phyloP scores from a whole-genome alignment of 2,888 invertebrate genomes.

The Deilephila porcellus region DNA sequence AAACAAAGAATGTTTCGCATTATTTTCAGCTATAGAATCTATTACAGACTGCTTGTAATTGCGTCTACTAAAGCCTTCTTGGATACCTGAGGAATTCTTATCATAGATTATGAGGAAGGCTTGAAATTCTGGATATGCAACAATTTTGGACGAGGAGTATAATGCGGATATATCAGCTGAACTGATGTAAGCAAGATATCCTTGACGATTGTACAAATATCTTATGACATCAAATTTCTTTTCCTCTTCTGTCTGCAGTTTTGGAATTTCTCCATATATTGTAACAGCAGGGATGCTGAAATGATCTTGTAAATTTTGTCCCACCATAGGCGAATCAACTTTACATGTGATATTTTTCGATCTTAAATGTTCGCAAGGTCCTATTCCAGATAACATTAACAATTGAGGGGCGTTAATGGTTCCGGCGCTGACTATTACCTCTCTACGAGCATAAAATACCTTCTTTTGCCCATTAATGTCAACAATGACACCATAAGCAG shows the following conservation, averaged over 20 bases:
- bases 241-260: conserved; percentile 24
- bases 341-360: conserved; percentile 54
- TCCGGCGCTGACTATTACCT: conserved; percentile 71
- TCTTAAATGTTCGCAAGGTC: conserved; percentile 58
- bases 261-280: conserved; percentile 32
- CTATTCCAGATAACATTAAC: conserved; percentile 73
- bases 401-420: conserved; percentile 68
- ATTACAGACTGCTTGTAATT: conserved; percentile 34
- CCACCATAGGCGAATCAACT: conserved; percentile 62
- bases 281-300: conserved; percentile 34
- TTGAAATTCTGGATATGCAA: conserved; percentile 38
- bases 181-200: conserved; percentile 31
- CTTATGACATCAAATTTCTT: conserved; percentile 28
- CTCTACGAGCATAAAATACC: conserved; percentile 38
- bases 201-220: conserved; percentile 35
- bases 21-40: conserved; percentile 33
- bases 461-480: conserved; percentile 29
- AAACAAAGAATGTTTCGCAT: conserved; percentile 35
- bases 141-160: conserved; percentile 32
- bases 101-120: conserved; percentile 32
- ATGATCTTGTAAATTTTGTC: conserved; percentile 73
- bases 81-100: conserved; percentile 32
- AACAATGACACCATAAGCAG: conserved; percentile 31
- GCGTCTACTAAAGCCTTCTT: conserved; percentile 25
- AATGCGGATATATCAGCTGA: conserved; percentile 39